These are phyloP conservation scores for Sakesphorus luctuosus DNA, from an alignment of 2,113 vertebrate species.

Conservation along the genomic window DNA sequence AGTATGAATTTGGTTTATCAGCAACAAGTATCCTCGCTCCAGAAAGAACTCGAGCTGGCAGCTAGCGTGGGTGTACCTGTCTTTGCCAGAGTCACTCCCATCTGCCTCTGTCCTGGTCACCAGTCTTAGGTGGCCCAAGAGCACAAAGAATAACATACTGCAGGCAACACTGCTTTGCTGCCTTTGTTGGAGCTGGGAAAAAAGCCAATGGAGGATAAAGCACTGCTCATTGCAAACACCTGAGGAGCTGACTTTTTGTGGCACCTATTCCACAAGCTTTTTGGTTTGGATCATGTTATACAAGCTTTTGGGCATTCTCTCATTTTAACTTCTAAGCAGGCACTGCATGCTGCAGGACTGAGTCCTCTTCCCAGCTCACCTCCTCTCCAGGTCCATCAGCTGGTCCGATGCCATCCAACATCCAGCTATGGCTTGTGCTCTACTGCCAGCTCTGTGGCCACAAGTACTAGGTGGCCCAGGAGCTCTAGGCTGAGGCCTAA, in stretches of 20 bases:
- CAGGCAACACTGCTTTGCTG: background rate
- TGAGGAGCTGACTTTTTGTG: background rate
- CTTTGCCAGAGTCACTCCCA: background rate
- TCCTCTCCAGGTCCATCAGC: background rate
- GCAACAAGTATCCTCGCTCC: background rate
- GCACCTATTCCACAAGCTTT: background rate
- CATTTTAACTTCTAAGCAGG: background rate
- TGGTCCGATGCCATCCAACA: too few relatives aligned
- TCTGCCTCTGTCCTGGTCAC: background rate
- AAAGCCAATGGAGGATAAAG: background rate
- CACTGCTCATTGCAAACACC: background rate
- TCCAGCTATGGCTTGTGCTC: background rate
- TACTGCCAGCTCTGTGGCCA: background rate
- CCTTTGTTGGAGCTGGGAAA: rapidly evolving
- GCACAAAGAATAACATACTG: background rate
- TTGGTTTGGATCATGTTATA: background rate
- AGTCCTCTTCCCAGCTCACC: background rate
- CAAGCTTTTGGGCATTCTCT: background rate
- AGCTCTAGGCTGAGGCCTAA: background rate
- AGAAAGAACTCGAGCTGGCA: background rate
- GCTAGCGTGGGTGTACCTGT: background rate
- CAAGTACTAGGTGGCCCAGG: background rate
- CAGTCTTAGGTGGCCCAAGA: background rate
- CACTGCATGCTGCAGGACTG: background rate
- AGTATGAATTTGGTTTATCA: background rate